A percentile compares a stretch with the other conserved stretches of the same genome.
phyloP scores from a whole-genome alignment of 2,888 invertebrate species.

The Mythimna ferrago region DNA sequence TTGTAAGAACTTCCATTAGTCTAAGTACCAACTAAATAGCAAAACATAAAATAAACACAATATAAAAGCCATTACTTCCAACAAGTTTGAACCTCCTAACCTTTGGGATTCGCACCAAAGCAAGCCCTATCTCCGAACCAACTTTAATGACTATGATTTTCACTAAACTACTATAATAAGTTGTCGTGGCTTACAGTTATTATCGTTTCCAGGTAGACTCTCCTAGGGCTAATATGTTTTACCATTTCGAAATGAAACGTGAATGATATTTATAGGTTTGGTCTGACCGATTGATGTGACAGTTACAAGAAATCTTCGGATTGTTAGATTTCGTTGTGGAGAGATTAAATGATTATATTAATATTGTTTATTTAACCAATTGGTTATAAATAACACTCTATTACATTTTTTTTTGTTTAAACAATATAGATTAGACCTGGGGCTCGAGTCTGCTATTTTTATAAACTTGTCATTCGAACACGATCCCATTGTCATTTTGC shows the following conservation, averaged over 20 bases:
- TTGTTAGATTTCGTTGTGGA: neutral
- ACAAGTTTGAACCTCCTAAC: slow-evolving; percentile 48
- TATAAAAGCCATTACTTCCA: slow-evolving; percentile 34
- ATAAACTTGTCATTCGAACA: too few relatives aligned
- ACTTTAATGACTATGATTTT: slow-evolving; percentile 52
- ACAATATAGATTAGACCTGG: too few relatives aligned
- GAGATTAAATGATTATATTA: neutral
- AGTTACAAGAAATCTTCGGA: slow-evolving; percentile 18
- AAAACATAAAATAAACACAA: slow-evolving; percentile 33
- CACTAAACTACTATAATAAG: slow-evolving; percentile 47
- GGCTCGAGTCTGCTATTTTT: too few relatives aligned
- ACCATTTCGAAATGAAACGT: slow-evolving; percentile 47
- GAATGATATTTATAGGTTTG: slow-evolving; percentile 39
- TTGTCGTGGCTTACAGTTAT: slow-evolving; percentile 41
- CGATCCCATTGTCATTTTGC: too few relatives aligned
- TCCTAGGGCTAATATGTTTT: slow-evolving; percentile 47
- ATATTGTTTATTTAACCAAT: too few relatives aligned
- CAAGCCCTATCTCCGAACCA: slow-evolving; percentile 36
- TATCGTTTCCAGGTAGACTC: slow-evolving; percentile 44
- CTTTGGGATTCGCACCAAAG: slow-evolving; percentile 46
- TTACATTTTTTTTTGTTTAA: too few relatives aligned
- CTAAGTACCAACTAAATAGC: slow-evolving; percentile 14
- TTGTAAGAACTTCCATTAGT: slow-evolving; percentile 8
- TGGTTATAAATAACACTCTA: too few relatives aligned
- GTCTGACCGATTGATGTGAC: slow-evolving; percentile 27